Base-by-base conservation (phyloP, 1,140 invertebrate species). In the Pseudomyrmex flavicornis region DNA sequence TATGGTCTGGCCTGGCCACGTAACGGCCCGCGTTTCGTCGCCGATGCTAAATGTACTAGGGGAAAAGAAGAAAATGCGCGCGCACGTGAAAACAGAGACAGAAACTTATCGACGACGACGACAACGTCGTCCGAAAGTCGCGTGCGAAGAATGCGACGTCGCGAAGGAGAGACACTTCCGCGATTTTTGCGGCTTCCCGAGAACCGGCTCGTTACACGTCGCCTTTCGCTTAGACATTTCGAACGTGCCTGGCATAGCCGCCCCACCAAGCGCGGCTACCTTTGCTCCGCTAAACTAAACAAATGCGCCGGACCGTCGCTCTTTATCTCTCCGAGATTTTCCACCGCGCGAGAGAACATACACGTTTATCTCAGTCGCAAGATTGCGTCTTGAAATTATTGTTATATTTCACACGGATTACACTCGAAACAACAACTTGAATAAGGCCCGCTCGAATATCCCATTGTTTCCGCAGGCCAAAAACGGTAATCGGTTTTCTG, bases 201-300 rank as follows among this genome's bases (percentile, higher is more conserved):
- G 72, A 69, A 80, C 76, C 44, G 66, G 66, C 66, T 80, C 66
- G 76, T 80, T 80, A 80, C 76, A 80, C 76, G 44, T 80, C 56
- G 76, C 56, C 59, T 88, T 83, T 70, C 79, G 54, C 50, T 35
- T 70, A 56, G 50, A 84, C 58, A 65, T 79, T 61, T 44, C 10
- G 20, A 70, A 48, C 69, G 75, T 58, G 63, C 61, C 22, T 72
- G 44, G 46, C 66, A 72, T 80, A 80, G 54, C 20, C 44, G n/a
- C n/a, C 69, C 69, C 26, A 72, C 69, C 13, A 10, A 48, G 50
- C 22, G 50, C 68, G 15, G 15, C 20, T 20, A 9, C 48, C 2
- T 13, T n/a, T 54, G 35, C 52, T 72, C 17, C 9, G 3, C n/a
- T 56, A 72, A 35, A 56, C n/a, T 44, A 8, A 44, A 72, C 22